Evolutionary conservation across 2,888 invertebrate genomes (phyloP), one percentile per base, ranked within the genome.

Genomic region (Philereme transversata): DNA sequence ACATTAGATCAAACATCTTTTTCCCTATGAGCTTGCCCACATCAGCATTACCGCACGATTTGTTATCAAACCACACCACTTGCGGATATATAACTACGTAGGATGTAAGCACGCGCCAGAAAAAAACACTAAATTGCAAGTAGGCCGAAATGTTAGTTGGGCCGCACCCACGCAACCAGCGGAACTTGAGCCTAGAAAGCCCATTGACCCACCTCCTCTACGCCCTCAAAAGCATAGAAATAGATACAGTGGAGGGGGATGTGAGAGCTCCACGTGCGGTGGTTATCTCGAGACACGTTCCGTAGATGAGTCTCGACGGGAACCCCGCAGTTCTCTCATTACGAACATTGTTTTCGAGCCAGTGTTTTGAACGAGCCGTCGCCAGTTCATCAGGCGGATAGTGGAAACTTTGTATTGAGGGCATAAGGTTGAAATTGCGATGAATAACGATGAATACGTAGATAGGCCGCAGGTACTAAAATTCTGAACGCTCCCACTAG

Each of bases 61-160:
- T 64, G 63, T 62, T 66, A 64, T 66, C 59, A 63, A 53, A 57
- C 57, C 45, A 62, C 63, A 54, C 58, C 64, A 56, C 59, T 49
- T 55, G 48, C 63, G 57, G 66, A 68, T 72, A 74, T 69, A 72
- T 67, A 70, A 70, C 66, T 61, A 67, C 71, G 66, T 73, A 71
- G 69, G 69, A 77, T 76, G 74, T 75, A 72, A 76, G 74, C 79
- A 79, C 81, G 81, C 79, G 81, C 70, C 73, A 65, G 62, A 71
- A 73, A 81, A 78, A 79, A 81, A 80, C 73, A 78, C 78, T 80
- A 83, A 84, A 86, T 86, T 72, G 76, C 78, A 82, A 85, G 82
- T 84, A 86, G 83, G 83, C 78, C 79, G 77, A 81, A 81, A 79
- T 80, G 79, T 78, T 75, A 74, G 79, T 80, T 70, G 74, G 74